These are phyloP conservation scores for Microchirus variegatus DNA, from an alignment of 2,797 vertebrate genomes.

Conservation along the genomic window DNA sequence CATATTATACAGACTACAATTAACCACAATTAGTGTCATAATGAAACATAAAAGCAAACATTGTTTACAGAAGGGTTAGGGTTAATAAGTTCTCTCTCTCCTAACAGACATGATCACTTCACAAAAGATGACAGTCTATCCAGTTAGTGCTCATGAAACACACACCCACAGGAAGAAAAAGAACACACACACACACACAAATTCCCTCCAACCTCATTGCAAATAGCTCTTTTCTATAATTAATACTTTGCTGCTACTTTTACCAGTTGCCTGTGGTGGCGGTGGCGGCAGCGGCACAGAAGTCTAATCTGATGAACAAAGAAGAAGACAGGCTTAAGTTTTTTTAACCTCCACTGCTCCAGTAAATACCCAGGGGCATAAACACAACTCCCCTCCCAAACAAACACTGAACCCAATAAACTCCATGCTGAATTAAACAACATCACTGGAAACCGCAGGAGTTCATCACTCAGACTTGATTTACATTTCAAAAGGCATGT, in stretches of 20 bases:
- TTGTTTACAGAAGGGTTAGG: too few relatives aligned
- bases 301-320: slow-evolving; percentile 75
- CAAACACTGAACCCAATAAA: slow-evolving; percentile 50
- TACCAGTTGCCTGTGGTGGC: slow-evolving; percentile 51
- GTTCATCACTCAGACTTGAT: slow-evolving; percentile 31
- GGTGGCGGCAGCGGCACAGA: slow-evolving; percentile 44
- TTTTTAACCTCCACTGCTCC: slow-evolving; percentile 70
- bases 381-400: slow-evolving; percentile 63
- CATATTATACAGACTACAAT: too few relatives aligned
- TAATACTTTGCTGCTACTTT: slow-evolving; percentile 64
- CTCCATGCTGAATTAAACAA: slow-evolving; percentile 53
- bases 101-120: too few relatives aligned
- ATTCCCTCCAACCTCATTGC: slow-evolving; percentile 23
- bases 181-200: background rate
- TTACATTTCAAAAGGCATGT: slow-evolving; percentile 25
- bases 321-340: slow-evolving; percentile 61
- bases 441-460: slow-evolving; percentile 34
- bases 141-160: background rate
- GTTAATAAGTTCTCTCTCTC: too few relatives aligned
- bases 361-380: slow-evolving; percentile 76
- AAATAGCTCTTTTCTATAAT: slow-evolving; percentile 57
- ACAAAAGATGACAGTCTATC: too few relatives aligned
- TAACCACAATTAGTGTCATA: too few relatives aligned
- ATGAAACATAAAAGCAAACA: too few relatives aligned
- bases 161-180: slow-evolving; percentile 11